These are phyloP conservation scores for Otolemur crassicaudatus DNA, from an alignment of 2,797 vertebrate species.

Conservation along the genomic window DNA sequence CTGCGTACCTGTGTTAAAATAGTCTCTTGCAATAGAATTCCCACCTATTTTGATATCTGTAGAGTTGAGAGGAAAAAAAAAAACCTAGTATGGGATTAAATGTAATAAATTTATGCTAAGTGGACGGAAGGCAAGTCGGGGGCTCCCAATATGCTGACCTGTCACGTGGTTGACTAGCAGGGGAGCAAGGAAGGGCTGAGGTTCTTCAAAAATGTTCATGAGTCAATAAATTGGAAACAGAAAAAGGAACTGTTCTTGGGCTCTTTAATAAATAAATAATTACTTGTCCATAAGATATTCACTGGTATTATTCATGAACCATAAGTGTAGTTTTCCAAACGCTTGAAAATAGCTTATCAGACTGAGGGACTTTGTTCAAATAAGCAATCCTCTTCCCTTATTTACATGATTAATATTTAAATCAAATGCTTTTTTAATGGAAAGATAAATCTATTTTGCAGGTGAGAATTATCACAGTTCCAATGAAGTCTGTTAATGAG, in stretches of 20 bases:
- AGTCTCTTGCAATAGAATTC: background rate
- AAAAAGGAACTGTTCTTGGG: background rate
- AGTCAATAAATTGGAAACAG: background rate
- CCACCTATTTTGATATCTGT: background rate
- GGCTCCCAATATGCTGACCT: rapidly evolving
- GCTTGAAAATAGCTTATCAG: constrained; percentile 14
- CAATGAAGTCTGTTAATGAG: constrained; percentile 45
- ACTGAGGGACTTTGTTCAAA: background rate
- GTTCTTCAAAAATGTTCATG: background rate
- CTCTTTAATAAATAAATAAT: constrained; percentile 11
- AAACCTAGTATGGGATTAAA: background rate
- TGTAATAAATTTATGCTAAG: background rate
- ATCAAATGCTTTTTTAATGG: constrained; percentile 14
- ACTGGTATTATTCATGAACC: background rate
- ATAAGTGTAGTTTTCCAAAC: constrained; percentile 30
- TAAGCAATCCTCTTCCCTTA: background rate
- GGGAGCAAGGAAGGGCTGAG: background rate
- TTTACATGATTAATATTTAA: constrained; percentile 49
- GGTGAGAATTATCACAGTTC: constrained; percentile 28
- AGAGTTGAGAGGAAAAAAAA: background rate
- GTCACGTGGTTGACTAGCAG: background rate
- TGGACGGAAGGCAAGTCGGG: background rate
- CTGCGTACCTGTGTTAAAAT: background rate
- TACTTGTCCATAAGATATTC: background rate
- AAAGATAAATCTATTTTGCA: background rate